phyloP scores from a whole-genome alignment of 2,113 vertebrate species.

The Cheirogaleus medius region DNA sequence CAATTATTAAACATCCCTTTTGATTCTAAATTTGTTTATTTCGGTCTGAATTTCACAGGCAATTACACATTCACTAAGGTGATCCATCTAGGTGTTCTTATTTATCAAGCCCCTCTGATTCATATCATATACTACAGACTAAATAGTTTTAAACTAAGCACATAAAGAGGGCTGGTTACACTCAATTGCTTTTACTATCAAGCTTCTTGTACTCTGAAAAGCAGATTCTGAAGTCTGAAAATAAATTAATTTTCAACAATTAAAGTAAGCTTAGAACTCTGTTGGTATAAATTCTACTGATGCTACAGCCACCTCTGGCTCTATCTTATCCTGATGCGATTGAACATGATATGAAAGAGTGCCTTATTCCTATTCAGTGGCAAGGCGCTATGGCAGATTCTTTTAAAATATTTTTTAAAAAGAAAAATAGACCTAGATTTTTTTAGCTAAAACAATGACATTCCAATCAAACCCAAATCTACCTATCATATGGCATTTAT shows the following conservation, averaged over 20 bases:
- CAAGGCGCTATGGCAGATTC: background rate
- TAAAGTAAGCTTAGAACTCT: slow-evolving; percentile 64
- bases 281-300: slow-evolving; percentile 69
- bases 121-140: slow-evolving; percentile 5
- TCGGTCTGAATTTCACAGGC: slow-evolving; percentile 56
- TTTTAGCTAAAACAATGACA: background rate
- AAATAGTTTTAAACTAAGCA: slow-evolving; percentile 55
- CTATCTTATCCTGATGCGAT: background rate
- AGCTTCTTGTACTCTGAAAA: slow-evolving; percentile 67
- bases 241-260: slow-evolving; percentile 70
- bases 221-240: slow-evolving; percentile 66
- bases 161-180: slow-evolving; percentile 68
- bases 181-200: slow-evolving; percentile 68
- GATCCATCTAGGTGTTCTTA: slow-evolving; percentile 58
- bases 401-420: slow-evolving; percentile 34
- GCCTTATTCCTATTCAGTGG: background rate
- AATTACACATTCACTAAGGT: slow-evolving; percentile 50
- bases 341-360: slow-evolving; percentile 38
- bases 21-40: slow-evolving; percentile 62
- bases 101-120: slow-evolving; percentile 50
- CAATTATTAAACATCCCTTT: background rate
- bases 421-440: background rate
- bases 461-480: background rate
- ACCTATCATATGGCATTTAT: background rate
- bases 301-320: background rate